These are phyloP conservation scores for Resseliella maxima DNA, from an alignment of 2,888 invertebrate genomes.

Conservation along the genomic window DNA sequence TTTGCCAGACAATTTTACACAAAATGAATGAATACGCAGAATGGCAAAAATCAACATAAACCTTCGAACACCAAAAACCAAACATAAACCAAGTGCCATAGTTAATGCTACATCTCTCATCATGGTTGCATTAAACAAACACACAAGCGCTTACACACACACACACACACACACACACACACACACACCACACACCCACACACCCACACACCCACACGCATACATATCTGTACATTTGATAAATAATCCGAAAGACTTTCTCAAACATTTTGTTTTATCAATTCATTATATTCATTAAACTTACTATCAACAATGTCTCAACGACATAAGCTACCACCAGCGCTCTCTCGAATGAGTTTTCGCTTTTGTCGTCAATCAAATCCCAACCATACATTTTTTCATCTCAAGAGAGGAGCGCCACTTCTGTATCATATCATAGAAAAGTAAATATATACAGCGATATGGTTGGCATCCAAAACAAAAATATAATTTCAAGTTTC, in stretches of 20 bases:
- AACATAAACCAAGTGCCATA: no score
- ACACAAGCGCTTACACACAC: no score
- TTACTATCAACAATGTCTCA: conserved; percentile 9
- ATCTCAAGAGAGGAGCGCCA: conserved; percentile 31
- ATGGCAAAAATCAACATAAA: conserved; percentile 27
- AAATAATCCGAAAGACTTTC: conserved; percentile 31
- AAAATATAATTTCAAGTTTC: conserved; percentile 33
- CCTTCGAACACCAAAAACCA: neutral
- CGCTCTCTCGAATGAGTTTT: neutral
- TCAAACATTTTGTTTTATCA: neutral
- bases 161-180: no score
- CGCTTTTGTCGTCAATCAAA: conserved; percentile 39
- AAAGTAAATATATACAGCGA: neutral
- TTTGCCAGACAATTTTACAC: conserved; percentile 1
- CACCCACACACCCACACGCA: no score
- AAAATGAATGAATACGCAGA: conserved; percentile 10
- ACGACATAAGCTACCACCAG: neutral
- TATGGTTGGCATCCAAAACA: conserved; percentile 14
- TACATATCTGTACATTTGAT: neutral
- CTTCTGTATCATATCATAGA: neutral
- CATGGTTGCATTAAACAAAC: no score
- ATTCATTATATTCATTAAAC: conserved; percentile 51
- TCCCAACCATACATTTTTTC: neutral
- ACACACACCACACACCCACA: no score
- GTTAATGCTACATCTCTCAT: no score